Evolutionary conservation across 2,888 invertebrate species (phyloP), one percentile per base, ranked within the genome.

Genomic region (Megaustenia siamemsis): DNA sequence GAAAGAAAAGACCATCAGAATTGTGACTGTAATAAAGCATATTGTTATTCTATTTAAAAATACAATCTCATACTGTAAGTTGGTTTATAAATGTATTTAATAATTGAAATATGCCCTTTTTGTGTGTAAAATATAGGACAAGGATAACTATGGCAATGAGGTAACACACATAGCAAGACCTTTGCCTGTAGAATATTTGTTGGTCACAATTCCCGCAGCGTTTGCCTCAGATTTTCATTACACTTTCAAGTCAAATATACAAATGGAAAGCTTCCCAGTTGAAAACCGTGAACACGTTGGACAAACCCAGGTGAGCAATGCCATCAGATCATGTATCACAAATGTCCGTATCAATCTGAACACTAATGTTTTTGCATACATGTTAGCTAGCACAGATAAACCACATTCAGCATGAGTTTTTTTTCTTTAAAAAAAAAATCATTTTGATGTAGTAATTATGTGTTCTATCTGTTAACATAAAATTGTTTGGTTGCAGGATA

Each of bases 131-230:
- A 45, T 21, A 60, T 95, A 99, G 99, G 97, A 98, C 94, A 98
- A 98, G 93, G 99, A 99, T 95, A 96, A 96, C 89, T 99, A 99
- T 95, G 98, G 98, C 82, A 99, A 99, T 95, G 98, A 99, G 95
- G 98, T 99, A 89, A 96, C 97, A 86, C 96, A 97, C 93, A 95
- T 98, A 92, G 99, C 96, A 45, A 96, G 98, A 93, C 99, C 99
- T 83, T 95, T 99, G 92, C 99, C 99, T 15, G 98, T 99, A 79
- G 99, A 99, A 93, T 99, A 99, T 95, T 95, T 99, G 92, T 95
- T 99, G 92, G 96, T 99, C 90, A 99, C 99, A 95, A 97, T 99
- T 92, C 98, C 99, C 89, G 97, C 97, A 89, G 98, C 98, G 82
- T 97, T 98, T 86, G 97, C 97, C 6, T 95, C 97, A 80, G 96